phyloP scores from a whole-genome alignment of 2,888 invertebrate species.

The Caenorhabditis plicata region DNA sequence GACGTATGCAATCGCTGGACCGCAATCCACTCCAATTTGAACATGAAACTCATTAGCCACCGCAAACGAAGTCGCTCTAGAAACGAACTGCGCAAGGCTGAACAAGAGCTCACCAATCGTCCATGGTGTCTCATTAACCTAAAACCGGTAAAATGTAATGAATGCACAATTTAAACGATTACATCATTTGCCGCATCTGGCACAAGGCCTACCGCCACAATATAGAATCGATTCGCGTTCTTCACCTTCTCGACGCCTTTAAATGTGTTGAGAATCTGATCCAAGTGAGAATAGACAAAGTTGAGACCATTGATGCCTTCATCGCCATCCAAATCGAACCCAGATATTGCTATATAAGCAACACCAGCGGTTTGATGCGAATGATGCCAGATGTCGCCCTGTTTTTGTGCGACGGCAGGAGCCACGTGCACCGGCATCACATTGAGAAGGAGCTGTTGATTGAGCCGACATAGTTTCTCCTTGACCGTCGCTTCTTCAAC shows the following conservation, averaged over 20 bases:
- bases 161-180: too few species aligned
- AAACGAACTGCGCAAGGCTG: constrained; percentile 53
- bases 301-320: constrained; percentile 48
- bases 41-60: constrained; percentile 57
- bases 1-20: constrained; percentile 54
- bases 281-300: constrained; percentile 50
- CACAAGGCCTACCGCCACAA: constrained; percentile 60
- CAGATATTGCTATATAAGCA: constrained; percentile 47
- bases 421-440: constrained; percentile 61
- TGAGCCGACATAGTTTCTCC: constrained; percentile 37
- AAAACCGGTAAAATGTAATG: too few species aligned
- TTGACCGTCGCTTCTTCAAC: constrained; percentile 36
- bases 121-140: constrained; percentile 60
- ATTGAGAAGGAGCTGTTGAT: constrained; percentile 56
- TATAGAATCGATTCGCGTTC: constrained; percentile 57
- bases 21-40: constrained; percentile 60
- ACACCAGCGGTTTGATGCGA: constrained; percentile 45
- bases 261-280: constrained; percentile 42
- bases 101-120: constrained; percentile 62
- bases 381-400: constrained; percentile 41
- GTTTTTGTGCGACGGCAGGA: constrained; percentile 36
- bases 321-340: constrained; percentile 46
- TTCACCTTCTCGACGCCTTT: constrained; percentile 60
- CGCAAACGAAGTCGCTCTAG: constrained; percentile 47
- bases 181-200: constrained; percentile 60